Conservation (phyloP, 92 coral and sea anemone genomes). For the Palythoa grandiflora region DNA sequence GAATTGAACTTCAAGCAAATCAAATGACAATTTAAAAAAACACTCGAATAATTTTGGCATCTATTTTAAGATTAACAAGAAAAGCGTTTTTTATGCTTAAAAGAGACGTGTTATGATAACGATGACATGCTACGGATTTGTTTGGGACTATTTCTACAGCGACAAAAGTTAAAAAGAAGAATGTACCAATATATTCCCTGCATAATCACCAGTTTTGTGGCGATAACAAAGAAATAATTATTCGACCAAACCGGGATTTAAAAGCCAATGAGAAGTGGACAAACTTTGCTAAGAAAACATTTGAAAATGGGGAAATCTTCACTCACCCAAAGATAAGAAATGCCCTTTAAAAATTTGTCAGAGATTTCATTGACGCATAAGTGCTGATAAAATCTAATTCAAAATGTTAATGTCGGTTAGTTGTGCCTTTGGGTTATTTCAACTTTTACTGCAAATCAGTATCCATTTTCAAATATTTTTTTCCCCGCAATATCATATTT, state of each 20-base stretch:
- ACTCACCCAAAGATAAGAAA: neutral
- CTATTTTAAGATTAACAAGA: neutral
- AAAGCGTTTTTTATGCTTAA: neutral
- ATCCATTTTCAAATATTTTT: neutral
- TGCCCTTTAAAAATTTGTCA: too few relatives aligned
- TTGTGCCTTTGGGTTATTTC: neutral
- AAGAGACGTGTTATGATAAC: neutral
- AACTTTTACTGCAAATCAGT: neutral
- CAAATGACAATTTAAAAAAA: neutral
- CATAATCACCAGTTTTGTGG: neutral
- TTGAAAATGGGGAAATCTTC: neutral
- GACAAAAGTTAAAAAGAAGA: constrained; percentile 24
- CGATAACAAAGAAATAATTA: constrained; percentile 16
- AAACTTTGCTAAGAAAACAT: neutral
- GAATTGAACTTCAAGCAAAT: neutral
- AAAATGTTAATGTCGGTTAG: neutral
- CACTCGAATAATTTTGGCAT: neutral
- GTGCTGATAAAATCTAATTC: neutral
- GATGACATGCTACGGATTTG: neutral
- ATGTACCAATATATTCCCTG: constrained; percentile 4
- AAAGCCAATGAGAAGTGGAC: neutral
- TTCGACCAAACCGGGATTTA: neutral
- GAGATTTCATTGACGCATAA: neutral
- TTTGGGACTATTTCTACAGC: constrained; percentile 27
- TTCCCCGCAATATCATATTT: neutral